A percentile compares a stretch with the other conserved stretches of the same genome.
Conservation (phyloP, 2,888 invertebrate species). For the Syritta pipiens region DNA sequence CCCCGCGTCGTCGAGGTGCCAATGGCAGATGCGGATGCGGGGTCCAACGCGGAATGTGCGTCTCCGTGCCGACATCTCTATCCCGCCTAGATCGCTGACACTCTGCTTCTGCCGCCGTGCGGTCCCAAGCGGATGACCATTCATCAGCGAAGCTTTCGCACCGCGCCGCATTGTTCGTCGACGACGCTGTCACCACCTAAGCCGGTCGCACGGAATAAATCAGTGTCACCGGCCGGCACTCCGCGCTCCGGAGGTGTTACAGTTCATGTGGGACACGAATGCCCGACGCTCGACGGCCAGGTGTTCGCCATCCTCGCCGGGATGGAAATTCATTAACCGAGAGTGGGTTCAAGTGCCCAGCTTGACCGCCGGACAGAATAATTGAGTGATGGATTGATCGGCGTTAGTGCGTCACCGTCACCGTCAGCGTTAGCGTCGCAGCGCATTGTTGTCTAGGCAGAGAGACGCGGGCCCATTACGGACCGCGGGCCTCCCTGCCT, state of each 20-base stretch:
- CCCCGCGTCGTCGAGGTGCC: constrained; percentile 35
- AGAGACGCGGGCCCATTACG: constrained; percentile 48
- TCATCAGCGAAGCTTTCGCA: constrained; percentile 56
- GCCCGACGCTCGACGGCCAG: constrained; percentile 30
- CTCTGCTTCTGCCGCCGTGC: constrained; percentile 13
- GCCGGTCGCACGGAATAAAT: constrained; percentile 59
- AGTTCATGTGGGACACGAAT: constrained; percentile 52
- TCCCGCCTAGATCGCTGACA: constrained; percentile 55
- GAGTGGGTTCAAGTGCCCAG: constrained; percentile 58
- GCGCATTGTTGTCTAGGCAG: constrained; percentile 56
- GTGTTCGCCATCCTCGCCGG: constrained; percentile 39
- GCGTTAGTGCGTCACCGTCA: constrained; percentile 60
- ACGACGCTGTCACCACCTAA: constrained; percentile 54
- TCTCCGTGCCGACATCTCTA: constrained; percentile 56
- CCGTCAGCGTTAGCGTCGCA: too few relatives aligned
- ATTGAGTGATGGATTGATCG: constrained; percentile 69
- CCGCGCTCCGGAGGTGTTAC: constrained; percentile 45
- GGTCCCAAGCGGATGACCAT: constrained; percentile 56
- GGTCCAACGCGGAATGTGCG: constrained; percentile 41
- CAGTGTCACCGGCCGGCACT: constrained; percentile 46
- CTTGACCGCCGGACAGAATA: constrained; percentile 59
- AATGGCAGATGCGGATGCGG: constrained; percentile 31
- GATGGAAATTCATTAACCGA: constrained; percentile 54
- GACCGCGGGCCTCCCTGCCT: constrained; percentile 13
- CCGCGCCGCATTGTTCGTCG: constrained; percentile 36